Conservation (phyloP, 1,140 invertebrate species). For the Megalonaias nervosa region DNA sequence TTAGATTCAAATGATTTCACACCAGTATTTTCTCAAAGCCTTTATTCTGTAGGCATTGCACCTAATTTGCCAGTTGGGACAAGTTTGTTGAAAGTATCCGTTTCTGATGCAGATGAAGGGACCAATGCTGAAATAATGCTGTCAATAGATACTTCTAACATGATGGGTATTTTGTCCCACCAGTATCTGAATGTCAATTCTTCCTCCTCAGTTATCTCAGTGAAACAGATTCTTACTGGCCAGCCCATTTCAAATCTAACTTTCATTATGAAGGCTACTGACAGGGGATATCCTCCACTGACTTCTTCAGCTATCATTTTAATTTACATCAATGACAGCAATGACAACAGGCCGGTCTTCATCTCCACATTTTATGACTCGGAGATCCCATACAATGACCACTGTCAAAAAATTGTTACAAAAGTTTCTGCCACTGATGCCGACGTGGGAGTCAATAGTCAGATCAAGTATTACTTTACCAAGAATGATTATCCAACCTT, state of each 20-base stretch:
- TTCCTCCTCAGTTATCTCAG: conserved; percentile 81
- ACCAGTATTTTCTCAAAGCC: conserved; percentile 67
- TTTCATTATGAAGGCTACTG: conserved; percentile 86
- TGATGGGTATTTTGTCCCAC: conserved; percentile 47
- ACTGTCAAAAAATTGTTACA: conserved; percentile 41
- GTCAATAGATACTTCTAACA: conserved; percentile 42
- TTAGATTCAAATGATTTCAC: conserved; percentile 65
- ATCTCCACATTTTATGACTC: conserved; percentile 51
- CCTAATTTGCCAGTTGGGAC: conserved; percentile 92
- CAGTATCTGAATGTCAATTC: conserved; percentile 81
- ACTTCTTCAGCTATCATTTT: conserved; percentile 35
- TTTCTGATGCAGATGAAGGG: conserved; percentile 62
- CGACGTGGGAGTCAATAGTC: conserved; percentile 52
- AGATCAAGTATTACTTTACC: conserved; percentile 43
- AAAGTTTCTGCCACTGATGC: conserved; percentile 50
- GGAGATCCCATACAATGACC: conserved; percentile 47
- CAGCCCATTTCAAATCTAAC: conserved; percentile 86
- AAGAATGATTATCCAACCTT: conserved; percentile 32
- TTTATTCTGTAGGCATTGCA: conserved; percentile 78
- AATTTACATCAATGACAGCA: conserved; percentile 36
- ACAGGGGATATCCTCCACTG: conserved; percentile 35
- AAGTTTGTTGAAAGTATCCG: conserved; percentile 84
- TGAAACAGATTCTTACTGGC: conserved; percentile 82
- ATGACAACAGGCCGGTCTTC: conserved; percentile 42
- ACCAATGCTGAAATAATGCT: conserved; percentile 93